A percentile compares a stretch with the other conserved stretches of the same genome.
phyloP scores from a whole-genome alignment of 2,797 vertebrate genomes.

The Austrolebias charrua region DNA sequence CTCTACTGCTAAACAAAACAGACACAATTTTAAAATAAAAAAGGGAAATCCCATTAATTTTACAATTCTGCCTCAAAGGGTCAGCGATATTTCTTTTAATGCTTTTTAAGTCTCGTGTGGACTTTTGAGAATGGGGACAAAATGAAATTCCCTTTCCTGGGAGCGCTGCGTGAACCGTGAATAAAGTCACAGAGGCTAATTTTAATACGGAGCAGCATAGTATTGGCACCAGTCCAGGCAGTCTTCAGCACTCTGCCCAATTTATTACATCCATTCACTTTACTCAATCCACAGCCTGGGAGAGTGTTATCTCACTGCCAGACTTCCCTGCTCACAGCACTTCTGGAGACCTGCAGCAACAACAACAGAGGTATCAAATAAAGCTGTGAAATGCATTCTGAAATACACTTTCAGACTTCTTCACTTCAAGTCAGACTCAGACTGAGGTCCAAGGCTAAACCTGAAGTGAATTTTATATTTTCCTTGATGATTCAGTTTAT shows the following conservation, averaged over 20 bases:
- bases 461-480: not conserved
- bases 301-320: constrained; percentile 18
- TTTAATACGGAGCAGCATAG: constrained; percentile 51
- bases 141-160: constrained; percentile 16
- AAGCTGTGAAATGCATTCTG: constrained; percentile 16
- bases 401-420: constrained; percentile 12
- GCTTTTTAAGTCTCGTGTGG: not conserved
- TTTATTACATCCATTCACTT: constrained; percentile 41
- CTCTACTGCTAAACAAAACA: not conserved
- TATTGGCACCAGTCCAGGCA: constrained; percentile 43
- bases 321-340: not conserved
- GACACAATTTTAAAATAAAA: not conserved
- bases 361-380: constrained; percentile 18
- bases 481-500: not conserved
- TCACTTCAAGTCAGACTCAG: not conserved
- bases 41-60: not conserved
- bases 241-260: constrained; percentile 33
- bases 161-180: constrained; percentile 30
- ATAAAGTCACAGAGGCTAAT: constrained; percentile 40
- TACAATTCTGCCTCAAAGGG: not conserved
- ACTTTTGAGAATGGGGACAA: constrained; percentile 22
- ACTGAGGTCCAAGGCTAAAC: not conserved
- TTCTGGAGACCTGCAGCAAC: constrained; percentile 15
- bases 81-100: not conserved
- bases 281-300: constrained; percentile 8